Conservation (phyloP, 2,113 vertebrate species). For the Cichladusa arquata region DNA sequence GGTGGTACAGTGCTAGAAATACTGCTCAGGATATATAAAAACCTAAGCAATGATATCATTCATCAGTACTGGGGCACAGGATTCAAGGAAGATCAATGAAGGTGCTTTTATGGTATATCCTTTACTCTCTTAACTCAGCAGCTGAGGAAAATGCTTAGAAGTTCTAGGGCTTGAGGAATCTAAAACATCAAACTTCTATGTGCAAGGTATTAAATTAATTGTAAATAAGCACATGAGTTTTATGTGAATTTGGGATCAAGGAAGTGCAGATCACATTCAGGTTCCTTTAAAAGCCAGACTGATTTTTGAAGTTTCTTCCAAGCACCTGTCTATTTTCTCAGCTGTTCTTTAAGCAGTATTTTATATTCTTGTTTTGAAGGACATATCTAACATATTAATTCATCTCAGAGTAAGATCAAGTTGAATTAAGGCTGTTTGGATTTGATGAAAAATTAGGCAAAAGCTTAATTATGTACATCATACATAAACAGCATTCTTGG, state of each 20-base stretch:
- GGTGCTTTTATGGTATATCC: background rate
- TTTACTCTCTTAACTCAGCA: background rate
- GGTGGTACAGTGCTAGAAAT: background rate
- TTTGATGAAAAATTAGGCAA: background rate
- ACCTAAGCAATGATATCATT: background rate
- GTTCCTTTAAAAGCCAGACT: background rate
- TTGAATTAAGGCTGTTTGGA: background rate
- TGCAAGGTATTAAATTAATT: background rate
- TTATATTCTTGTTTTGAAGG: background rate
- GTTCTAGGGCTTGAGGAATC: background rate
- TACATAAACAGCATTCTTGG: background rate
- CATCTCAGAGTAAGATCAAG: background rate
- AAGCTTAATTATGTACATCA: background rate
- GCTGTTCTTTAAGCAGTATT: background rate
- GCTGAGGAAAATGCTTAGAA: background rate
- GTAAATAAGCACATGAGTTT: background rate
- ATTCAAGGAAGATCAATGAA: background rate
- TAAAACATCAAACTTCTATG: background rate
- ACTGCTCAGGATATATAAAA: background rate
- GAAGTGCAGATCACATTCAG: background rate
- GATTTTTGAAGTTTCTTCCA: background rate
- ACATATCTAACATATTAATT: background rate
- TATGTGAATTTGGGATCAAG: background rate
- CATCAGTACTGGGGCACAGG: background rate
- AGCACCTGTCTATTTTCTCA: background rate